A percentile compares a stretch with the other conserved stretches of the same genome.
Evolutionary conservation across 1,140 invertebrate genomes (phyloP).

Genomic region (Lasaia peninsularis): DNA sequence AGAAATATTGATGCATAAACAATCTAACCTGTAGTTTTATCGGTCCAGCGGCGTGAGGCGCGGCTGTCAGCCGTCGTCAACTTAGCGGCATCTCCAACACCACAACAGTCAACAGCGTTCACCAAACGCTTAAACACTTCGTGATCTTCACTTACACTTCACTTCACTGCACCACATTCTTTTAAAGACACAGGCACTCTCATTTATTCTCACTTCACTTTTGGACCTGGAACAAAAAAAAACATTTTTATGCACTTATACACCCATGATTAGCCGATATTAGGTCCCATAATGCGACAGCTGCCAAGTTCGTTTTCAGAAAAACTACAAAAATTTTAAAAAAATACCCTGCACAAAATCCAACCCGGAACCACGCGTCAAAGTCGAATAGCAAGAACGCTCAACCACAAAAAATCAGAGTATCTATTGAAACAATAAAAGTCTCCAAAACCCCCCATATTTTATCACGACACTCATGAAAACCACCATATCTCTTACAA

Average conservation of each 20-base stretch:
- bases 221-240: constrained; percentile 52
- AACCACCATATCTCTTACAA: background rate
- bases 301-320: too few species aligned
- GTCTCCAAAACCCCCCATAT: too few species aligned
- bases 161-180: constrained; percentile 31
- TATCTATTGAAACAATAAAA: too few species aligned
- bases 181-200: constrained; percentile 14
- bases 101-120: constrained; percentile 30
- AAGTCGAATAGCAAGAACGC: too few species aligned
- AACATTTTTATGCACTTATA: background rate
- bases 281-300: too few species aligned
- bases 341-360: too few species aligned
- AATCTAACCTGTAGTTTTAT: constrained; percentile 50
- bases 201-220: constrained; percentile 36
- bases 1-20: background rate
- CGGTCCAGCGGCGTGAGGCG: constrained; percentile 63
- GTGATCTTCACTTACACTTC: constrained; percentile 33
- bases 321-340: too few species aligned
- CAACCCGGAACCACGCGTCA: too few species aligned
- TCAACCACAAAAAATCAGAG: too few species aligned
- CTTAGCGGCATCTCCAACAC: constrained; percentile 55
- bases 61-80: constrained; percentile 67
- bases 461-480: too few species aligned
- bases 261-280: too few species aligned
- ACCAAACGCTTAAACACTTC: constrained; percentile 34